A percentile compares a stretch with the other conserved stretches of the same genome.
phyloP scores from a whole-genome alignment of 1,140 invertebrate genomes.

The Drosophila rhopaloa region DNA sequence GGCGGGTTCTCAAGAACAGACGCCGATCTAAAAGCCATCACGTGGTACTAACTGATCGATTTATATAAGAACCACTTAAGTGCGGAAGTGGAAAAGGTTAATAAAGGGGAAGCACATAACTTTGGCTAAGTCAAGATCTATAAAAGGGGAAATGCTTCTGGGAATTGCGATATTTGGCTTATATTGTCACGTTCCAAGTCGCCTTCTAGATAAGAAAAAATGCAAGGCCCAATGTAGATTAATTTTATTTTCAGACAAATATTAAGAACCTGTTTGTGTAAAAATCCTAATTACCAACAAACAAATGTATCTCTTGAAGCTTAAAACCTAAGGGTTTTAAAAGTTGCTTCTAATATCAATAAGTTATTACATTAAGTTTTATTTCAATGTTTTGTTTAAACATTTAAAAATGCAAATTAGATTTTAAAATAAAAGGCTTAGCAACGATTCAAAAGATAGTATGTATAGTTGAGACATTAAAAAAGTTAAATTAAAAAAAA shows the following conservation, averaged over 20 bases:
- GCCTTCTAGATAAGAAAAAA: slow-evolving; percentile 12
- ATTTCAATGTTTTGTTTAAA: too few species aligned
- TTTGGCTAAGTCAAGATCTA: slow-evolving; percentile 8
- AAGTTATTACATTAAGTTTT: too few species aligned
- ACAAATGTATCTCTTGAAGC: not conserved
- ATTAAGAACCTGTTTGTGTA: too few species aligned
- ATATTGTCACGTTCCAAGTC: not conserved
- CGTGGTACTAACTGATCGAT: slow-evolving; percentile 25
- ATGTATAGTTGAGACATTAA: too few species aligned
- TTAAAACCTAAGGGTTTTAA: too few species aligned
- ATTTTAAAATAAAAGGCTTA: too few species aligned
- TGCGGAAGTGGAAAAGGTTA: slow-evolving; percentile 7
- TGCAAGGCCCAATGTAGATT: not conserved
- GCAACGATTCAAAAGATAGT: too few species aligned
- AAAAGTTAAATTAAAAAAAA: too few species aligned
- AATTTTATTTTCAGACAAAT: not conserved
- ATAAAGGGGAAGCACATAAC: slow-evolving; percentile 21
- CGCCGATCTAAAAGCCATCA: slow-evolving; percentile 18
- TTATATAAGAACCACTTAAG: slow-evolving; percentile 6
- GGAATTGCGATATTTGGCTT: slow-evolving; percentile 11
- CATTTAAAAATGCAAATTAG: too few species aligned
- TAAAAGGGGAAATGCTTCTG: slow-evolving; percentile 19
- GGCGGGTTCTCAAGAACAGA: slow-evolving; percentile 37
- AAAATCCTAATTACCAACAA: not conserved
- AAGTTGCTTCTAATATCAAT: too few species aligned